Evolutionary conservation across 2,797 vertebrate genomes (phyloP), one percentile per base, ranked within the genome.

Genomic region (Brotula barbata): DNA sequence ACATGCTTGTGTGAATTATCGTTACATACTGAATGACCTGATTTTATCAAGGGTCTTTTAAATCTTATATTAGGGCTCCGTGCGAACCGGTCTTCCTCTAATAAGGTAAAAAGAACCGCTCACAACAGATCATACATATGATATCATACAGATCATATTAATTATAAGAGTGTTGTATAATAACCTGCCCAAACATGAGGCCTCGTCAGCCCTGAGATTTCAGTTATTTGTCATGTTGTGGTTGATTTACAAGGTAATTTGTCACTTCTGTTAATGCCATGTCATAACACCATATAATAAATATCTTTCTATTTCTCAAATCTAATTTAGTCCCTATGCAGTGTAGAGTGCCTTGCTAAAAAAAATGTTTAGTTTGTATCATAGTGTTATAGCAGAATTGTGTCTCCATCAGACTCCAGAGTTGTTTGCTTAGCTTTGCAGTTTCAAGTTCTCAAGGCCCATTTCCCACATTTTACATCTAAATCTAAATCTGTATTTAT

Each of bases 171-270:
- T 37, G 14, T 44, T 57, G 34, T 22, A 48, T 59, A 8, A 10
- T 57, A 20, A 17, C 20, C 15, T 28, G 19, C 12, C 14, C 10
- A n/a, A 17, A 48, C 58, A 64, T n/a, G 9, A 23, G 34, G 16
- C 16, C 22, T 31, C 15, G 16, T 49, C 21, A 44, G 8, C 28
- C 34, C 17, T 22, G 7, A 58, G 20, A 53, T 48, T 34, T n/a
- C 15, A 45, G 11, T 57, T 58, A 56, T 56, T 49, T 13, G 15
- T 63, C 61, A 58, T 44, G 13, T 17, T 64, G 12, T 58, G 16
- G 56, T 11, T 54, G 28, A 64, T 41, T 36, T 57, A 58, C 19
- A 31, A 20, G 5, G 11, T 48, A 3, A 16, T 59, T 7, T 56
- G 37, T 49, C 16, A 12, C 34, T 12, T 50, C 20, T 36, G 28